Base-by-base conservation (phyloP, 1,140 invertebrate species). In the Eumaeus atala region DNA sequence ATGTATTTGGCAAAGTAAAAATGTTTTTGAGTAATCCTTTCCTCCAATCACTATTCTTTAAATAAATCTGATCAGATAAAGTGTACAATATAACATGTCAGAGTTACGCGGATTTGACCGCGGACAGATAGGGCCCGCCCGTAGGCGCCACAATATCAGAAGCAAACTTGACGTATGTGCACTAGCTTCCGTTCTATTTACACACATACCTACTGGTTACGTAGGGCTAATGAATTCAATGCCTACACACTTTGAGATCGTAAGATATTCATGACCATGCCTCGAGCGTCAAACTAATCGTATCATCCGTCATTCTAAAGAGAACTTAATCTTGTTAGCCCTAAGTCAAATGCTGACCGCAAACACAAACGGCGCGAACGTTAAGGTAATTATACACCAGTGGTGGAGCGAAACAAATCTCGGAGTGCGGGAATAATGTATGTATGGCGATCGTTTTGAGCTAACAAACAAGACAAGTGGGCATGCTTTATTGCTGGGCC, bases 121-220 rank as follows among this genome's bases (percentile, higher is more conserved):
- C 7, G 33, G 10, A 21, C n/a, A 44, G 16, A 18, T 55, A 48
- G 44, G 18, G 48, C 12, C 35, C 35, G 48, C 48, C 21, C 3
- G 51, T 42, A 53, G 12, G 37, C 9, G 17, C 42, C 9, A 54
- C 40, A 54, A 54, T 54, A 44, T 14, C 33, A 42, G 12, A 40
- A 53, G 60, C 58, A n/a, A n/a, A n/a, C n/a, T n/a, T 66, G 67
- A 70, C 71, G 72, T 76, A 73, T 74, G 76, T 71, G 70, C 62
- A 62, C 57, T 36, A 54, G 68, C 72, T 83, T 83, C 79, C 79
- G 79, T 77, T 83, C 79, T 73, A 81, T 77, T 81, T 83, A 77
- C 79, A 83, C 75, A 80, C 67, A 79, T 79, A 28, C 21, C n/a
- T 28, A 72, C 65, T 72, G 59, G 59, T 61, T 66, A 67, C 57